These are phyloP conservation scores for Mallotus villosus DNA, from an alignment of 2,797 vertebrate species.

Conservation along the genomic window DNA sequence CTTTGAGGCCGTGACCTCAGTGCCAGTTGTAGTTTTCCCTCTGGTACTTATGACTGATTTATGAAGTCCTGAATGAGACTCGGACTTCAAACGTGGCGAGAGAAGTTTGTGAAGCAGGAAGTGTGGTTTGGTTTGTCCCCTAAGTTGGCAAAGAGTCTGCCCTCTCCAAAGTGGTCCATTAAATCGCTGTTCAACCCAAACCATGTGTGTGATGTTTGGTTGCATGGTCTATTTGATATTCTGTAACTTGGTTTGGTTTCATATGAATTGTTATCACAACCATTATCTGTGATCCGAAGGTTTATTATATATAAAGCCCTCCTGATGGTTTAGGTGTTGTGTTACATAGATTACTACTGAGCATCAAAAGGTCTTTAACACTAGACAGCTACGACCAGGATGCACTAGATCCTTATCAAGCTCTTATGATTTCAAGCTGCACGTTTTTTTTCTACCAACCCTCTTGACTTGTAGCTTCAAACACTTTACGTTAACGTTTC, in stretches of 20 bases:
- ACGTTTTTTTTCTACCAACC: too few relatives aligned
- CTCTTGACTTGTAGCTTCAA: too few relatives aligned
- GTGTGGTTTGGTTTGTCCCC: not conserved
- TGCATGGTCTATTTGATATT: conserved; percentile 48
- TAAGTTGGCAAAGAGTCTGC: not conserved
- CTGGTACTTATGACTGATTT: not conserved
- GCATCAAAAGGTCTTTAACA: conserved; percentile 45
- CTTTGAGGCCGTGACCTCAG: not conserved
- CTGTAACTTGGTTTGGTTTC: conserved; percentile 21
- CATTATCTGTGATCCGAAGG: not conserved
- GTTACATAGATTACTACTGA: conserved; percentile 55
- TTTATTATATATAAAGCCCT: conserved; percentile 14
- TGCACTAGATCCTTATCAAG: conserved; percentile 43
- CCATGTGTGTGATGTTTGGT: conserved; percentile 39
- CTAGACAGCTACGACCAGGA: conserved; percentile 15
- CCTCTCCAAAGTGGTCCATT: not conserved
- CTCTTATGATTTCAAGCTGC: not conserved
- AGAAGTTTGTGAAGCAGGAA: not conserved
- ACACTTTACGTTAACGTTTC: too few relatives aligned
- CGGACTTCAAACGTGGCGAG: not conserved
- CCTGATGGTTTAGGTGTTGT: conserved; percentile 23
- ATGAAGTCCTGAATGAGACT: not conserved
- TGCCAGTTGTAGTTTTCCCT: too few relatives aligned
- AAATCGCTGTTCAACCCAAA: conserved; percentile 30
- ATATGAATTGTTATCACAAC: conserved; percentile 2